Evolutionary conservation across 2,113 vertebrate genomes (phyloP), one percentile per base, ranked within the genome.

Genomic region (Chlorocebus sabaeus): DNA sequence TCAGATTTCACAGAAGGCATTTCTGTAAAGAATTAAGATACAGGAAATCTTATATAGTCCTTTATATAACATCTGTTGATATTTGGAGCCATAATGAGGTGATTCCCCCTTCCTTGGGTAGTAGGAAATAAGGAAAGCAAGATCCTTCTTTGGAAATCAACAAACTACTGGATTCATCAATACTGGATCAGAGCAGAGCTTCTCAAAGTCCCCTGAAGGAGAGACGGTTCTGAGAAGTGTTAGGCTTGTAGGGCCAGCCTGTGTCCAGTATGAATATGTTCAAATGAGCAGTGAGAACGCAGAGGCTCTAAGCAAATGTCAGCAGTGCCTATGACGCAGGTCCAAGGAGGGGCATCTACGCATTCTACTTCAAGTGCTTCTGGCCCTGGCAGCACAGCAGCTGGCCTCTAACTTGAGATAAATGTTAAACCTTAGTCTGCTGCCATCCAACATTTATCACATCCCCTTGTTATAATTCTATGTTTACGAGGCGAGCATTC

Each of bases 281-380:
- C 73, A 86, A 45, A 22, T 30, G 13, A 72, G 59, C 61, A 90
- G 68, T 68, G 45, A 23, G n/a, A 61, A 52, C 55, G 40, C 75
- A 82, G 55, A 75, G n/a, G 45, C 48, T 9, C n/a, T 5, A 3
- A 48, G 68, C 12, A 2, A 78, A 79, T 68, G 32, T 32, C 35
- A 12, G 11, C 61, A 35, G 27, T 8, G 10, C 40, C 12, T n/a
- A 43, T 0, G 3, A 38, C 3, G 13, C 32, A 1, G 45, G 88
- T 38, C 57, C 30, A 45, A 32, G 75, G 90, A 55, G 45, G 22
- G 25, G 75, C 1, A 1, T 61, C 67, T 10, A 32, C 17, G 25
- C 22, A 7, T 75, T 38, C 27, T 17, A 38, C 20, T 23, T 78
- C 32, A 16, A 59, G 38, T 75, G 35, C 35, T 57, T 72, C 73